Evolutionary conservation across 1,140 invertebrate genomes (phyloP).

Genomic region (Elymnias hypermnestra): DNA sequence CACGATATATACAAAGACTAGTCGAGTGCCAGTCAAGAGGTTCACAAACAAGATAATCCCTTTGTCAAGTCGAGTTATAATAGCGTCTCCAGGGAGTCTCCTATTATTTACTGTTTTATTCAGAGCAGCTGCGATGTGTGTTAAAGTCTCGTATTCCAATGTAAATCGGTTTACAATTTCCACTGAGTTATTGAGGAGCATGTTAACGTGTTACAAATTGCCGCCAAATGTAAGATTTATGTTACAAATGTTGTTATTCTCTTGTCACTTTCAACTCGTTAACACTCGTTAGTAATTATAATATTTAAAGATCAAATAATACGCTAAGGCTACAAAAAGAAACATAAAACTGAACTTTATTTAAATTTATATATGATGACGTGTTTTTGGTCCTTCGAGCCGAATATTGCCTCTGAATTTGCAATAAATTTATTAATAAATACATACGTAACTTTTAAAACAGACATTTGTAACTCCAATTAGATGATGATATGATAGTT

Average conservation of each 20-base stretch:
- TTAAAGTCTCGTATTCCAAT: slow-evolving; percentile 63
- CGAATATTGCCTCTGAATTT: too few species aligned
- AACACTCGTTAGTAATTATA: too few species aligned
- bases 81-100: slow-evolving; percentile 59
- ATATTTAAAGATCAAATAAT: too few species aligned
- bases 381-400: too few species aligned
- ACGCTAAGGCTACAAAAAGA: too few species aligned
- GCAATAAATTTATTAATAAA: too few species aligned
- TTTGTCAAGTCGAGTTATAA: slow-evolving; percentile 72
- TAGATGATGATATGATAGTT: too few species aligned
- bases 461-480: too few species aligned
- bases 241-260: neutral
- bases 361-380: too few species aligned
- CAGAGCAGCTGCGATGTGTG: slow-evolving; percentile 57
- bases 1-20: slow-evolving; percentile 46
- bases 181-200: slow-evolving; percentile 5
- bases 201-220: slow-evolving; percentile 2
- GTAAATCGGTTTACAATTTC: slow-evolving; percentile 56
- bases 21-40: slow-evolving; percentile 21
- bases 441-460: too few species aligned
- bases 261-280: neutral
- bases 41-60: slow-evolving; percentile 74
- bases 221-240: neutral
- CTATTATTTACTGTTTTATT: slow-evolving; percentile 68
- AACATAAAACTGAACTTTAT: too few species aligned